Base-by-base conservation (phyloP, 2,797 vertebrate genomes). In the Acrocephalus scirpaceus region DNA sequence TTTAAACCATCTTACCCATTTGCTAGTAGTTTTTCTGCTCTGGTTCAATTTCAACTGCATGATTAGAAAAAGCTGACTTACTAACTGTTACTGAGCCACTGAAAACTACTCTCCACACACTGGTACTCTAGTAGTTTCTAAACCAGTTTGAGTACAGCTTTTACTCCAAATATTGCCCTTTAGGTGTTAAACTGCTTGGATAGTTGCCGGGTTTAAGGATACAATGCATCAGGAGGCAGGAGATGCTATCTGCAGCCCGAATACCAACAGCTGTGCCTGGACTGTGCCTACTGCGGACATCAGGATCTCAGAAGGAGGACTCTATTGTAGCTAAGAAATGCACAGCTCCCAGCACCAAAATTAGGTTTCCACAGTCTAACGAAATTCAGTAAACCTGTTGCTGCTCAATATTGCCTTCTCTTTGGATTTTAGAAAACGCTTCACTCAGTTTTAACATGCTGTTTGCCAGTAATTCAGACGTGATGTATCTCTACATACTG, bases 161-260 rank as follows among this genome's bases (percentile, higher is more conserved):
- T 78, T 75, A 66, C 26, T 62, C 15, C 60, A 66, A 44, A 72
- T 23, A 57, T 29, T 58, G 25, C 5, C 2, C 17, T 69, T 62
- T 4, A 32, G 44, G 29, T 76, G 54, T 16, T 48, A 6, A 53
- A 73, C 20, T 12, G n/a, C 32, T 62, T 8, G 1, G 19, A 1
- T 64, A 21, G 21, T 50, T 89, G 74, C 42, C 56, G 85, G 40
- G 29, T 64, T 85, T 53, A 91, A 76, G 51, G 42, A 32, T 17
- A 45, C 42, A 70, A 56, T 19, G 36, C n/a, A 72, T 44, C n/a
- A 72, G 27, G 30, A 80, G 23, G 58, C 62, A 87, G 61, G 26
- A 91, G 91, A 85, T 71, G 53, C 57, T 76, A 16, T 64, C 48
- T 90, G 40, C 64, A 91, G 61, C 36, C 34, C 65, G 54, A 75